These are phyloP conservation scores for Falco naumanni DNA, from an alignment of 2,797 vertebrate species.

Conservation along the genomic window DNA sequence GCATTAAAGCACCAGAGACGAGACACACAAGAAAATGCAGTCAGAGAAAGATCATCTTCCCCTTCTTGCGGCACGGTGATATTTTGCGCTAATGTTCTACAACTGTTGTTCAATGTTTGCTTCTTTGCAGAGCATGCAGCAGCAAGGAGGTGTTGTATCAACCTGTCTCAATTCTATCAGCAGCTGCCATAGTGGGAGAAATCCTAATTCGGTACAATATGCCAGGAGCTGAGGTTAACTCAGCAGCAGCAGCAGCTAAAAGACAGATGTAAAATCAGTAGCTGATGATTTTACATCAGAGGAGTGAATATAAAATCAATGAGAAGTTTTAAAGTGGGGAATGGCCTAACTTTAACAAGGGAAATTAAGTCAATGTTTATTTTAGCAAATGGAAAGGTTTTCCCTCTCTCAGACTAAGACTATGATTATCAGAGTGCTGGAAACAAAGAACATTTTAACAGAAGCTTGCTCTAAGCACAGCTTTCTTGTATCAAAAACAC, in stretches of 20 bases:
- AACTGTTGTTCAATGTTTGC: background rate
- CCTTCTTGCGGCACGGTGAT: background rate
- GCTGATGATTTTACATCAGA: constrained; percentile 54
- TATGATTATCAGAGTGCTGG: background rate
- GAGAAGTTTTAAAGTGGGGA: constrained; percentile 56
- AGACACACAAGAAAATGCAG: background rate
- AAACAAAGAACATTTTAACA: background rate
- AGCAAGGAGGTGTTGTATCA: background rate
- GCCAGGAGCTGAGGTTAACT: constrained; percentile 3
- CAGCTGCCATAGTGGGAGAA: background rate
- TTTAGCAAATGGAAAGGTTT: background rate
- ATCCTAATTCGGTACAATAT: constrained; percentile 18
- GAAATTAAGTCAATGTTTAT: constrained; percentile 41
- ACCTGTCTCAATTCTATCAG: background rate
- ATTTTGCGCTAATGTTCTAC: background rate
- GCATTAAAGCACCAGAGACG: background rate
- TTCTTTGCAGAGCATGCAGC: background rate
- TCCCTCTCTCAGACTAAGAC: background rate
- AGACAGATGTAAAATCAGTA: constrained; percentile 66
- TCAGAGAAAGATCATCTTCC: background rate
- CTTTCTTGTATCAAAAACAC: background rate
- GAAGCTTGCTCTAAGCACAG: background rate
- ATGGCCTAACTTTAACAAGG: constrained; percentile 46
- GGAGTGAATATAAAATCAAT: constrained; percentile 59
- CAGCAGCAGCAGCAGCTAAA: constrained; percentile 18